A percentile compares a stretch with the other conserved stretches of the same genome.
phyloP scores from a whole-genome alignment of 1,140 invertebrate species.

The Bombus huntii region DNA sequence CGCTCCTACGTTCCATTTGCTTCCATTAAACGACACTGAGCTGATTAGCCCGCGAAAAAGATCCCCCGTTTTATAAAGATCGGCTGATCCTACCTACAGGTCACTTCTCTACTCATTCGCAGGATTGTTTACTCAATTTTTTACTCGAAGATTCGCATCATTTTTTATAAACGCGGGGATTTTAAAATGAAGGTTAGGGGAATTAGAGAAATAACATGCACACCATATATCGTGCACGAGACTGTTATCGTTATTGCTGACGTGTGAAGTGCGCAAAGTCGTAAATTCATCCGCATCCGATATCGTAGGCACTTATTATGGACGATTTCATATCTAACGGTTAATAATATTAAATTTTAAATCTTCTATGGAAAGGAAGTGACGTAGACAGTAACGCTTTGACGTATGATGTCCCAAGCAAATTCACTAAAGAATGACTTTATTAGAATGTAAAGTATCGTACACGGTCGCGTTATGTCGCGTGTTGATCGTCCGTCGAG shows the following conservation, averaged over 20 bases:
- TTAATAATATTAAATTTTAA: no score
- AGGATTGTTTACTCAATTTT: no score
- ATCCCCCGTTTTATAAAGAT: background rate
- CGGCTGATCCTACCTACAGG: background rate
- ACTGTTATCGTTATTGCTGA: no score
- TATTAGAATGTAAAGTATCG: background rate
- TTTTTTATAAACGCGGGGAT: no score
- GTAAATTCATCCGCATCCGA: background rate
- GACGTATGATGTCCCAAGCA: background rate
- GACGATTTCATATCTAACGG: no score
- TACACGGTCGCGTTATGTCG: background rate
- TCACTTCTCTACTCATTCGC: no score
- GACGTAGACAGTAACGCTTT: background rate
- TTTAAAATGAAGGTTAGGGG: no score
- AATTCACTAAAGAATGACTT: background rate
- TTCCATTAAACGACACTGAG: conserved; percentile 13
- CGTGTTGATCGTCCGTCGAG: background rate
- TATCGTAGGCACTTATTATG: background rate
- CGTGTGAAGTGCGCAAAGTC: no score
- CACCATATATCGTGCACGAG: no score
- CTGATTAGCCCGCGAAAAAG: background rate
- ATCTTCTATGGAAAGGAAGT: background rate
- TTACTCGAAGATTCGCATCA: no score
- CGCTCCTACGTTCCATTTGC: background rate
- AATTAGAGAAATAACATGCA: no score